Conservation (phyloP, 2,113 vertebrate genomes). For the Phaethon lepturus region DNA sequence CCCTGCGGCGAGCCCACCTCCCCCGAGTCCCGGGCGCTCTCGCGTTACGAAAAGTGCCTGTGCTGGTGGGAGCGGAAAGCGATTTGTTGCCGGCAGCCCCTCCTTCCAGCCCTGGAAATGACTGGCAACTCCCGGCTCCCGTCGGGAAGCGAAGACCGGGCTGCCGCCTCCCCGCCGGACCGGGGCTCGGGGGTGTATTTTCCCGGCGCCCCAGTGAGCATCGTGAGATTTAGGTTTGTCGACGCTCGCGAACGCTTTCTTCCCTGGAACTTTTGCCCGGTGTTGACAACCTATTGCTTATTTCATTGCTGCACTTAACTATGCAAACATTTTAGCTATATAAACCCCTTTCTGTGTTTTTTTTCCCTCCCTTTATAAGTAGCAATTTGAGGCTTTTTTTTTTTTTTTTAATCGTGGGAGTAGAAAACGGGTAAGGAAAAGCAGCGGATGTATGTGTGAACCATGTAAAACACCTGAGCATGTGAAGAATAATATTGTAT, state of each 20-base stretch:
- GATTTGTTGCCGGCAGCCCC: constrained; percentile 61
- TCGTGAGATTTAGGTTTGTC: neutral
- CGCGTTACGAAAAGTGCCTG: neutral
- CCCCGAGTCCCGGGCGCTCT: neutral
- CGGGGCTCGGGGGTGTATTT: neutral
- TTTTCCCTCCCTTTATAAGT: neutral
- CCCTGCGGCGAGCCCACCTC: neutral
- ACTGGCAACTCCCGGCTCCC: constrained; percentile 32
- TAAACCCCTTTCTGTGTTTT: fast-evolving
- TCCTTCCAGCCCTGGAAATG: constrained; percentile 45
- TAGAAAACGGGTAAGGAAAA: neutral
- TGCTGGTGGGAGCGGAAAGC: neutral
- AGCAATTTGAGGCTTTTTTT: neutral
- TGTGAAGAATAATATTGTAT: fast-evolving
- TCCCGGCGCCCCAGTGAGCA: neutral
- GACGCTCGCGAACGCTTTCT: fast-evolving
- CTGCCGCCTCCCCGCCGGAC: neutral
- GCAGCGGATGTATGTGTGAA: fast-evolving
- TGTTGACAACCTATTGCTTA: neutral
- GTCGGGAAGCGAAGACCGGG: neutral
- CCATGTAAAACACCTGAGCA: fast-evolving
- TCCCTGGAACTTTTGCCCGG: neutral
- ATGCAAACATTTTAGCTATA: fast-evolving
- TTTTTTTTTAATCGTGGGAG: neutral
- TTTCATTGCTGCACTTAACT: fast-evolving